Evolutionary conservation across 2,888 invertebrate genomes (phyloP).

Genomic region (Cotesia congregata): DNA sequence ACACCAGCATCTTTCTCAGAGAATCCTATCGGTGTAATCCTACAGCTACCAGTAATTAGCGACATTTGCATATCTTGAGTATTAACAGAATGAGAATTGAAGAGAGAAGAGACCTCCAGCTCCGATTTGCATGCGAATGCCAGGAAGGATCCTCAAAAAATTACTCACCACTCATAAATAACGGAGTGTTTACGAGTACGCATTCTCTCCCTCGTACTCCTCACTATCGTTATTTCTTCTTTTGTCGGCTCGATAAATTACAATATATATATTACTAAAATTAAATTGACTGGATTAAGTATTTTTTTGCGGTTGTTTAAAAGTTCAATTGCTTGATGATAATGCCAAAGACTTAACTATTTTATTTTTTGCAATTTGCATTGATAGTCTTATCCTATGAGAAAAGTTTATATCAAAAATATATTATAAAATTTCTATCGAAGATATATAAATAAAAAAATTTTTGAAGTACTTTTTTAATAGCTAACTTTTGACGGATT

Average conservation of each 20-base stretch:
- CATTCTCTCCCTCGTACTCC: background rate
- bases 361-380: too few relatives aligned
- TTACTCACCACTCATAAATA: conserved; percentile 60
- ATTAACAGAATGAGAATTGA: conserved; percentile 46
- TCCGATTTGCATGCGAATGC: conserved; percentile 67
- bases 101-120: conserved; percentile 37
- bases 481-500: too few relatives aligned
- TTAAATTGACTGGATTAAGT: too few relatives aligned
- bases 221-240: background rate
- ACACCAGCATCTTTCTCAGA: background rate
- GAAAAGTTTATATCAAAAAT: too few relatives aligned
- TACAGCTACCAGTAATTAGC: conserved; percentile 65
- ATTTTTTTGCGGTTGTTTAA: too few relatives aligned
- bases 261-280: too few relatives aligned
- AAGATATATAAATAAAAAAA: too few relatives aligned
- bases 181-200: conserved; percentile 59
- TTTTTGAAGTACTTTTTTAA: too few relatives aligned
- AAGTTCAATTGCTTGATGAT: too few relatives aligned
- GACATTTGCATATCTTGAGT: conserved; percentile 67
- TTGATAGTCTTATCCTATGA: too few relatives aligned
- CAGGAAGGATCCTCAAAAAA: conserved; percentile 53
- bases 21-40: conserved; percentile 56
- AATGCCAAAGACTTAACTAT: too few relatives aligned
- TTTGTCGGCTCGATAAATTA: background rate
- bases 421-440: too few relatives aligned